A percentile compares a stretch with the other conserved stretches of the same genome.
Conservation (phyloP, 2,888 invertebrate genomes). For the Nomada ruficornis region DNA sequence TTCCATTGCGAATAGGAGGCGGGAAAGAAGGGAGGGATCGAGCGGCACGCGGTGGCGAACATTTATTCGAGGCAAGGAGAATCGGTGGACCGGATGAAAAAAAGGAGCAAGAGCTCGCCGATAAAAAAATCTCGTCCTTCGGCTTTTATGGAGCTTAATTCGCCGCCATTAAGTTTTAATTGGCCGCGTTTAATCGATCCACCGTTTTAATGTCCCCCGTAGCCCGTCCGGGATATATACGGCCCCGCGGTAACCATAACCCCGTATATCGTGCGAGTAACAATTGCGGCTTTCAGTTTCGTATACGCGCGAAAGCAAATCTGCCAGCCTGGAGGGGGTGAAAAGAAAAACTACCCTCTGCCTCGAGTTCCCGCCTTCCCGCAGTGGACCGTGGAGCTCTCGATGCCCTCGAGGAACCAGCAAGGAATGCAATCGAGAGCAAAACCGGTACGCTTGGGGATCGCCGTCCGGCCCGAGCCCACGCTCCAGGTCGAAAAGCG, state of each 20-base stretch:
- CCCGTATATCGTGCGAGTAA: constrained; percentile 42
- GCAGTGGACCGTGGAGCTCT: background rate
- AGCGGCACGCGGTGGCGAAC: constrained; percentile 6
- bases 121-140: constrained; percentile 52
- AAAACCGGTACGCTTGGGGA: too few relatives aligned
- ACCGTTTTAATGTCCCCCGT: constrained; percentile 54
- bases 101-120: background rate
- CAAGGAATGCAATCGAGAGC: background rate
- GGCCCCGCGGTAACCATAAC: constrained; percentile 40
- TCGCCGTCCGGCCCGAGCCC: background rate
- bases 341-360: too few relatives aligned
- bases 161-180: constrained; percentile 62
- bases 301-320: background rate
- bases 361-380: too few relatives aligned
- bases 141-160: constrained; percentile 62
- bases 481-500: constrained; percentile 8
- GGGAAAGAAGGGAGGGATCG: background rate
- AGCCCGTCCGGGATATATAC: constrained; percentile 49
- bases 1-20: background rate
- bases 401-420: background rate
- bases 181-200: constrained; percentile 65
- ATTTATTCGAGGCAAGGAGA: constrained; percentile 18
- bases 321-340: too few relatives aligned
- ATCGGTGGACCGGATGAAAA: constrained; percentile 23
- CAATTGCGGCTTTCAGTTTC: constrained; percentile 42